Base-by-base conservation (phyloP, 2,888 invertebrate species). In the Amaurobius ferox region DNA sequence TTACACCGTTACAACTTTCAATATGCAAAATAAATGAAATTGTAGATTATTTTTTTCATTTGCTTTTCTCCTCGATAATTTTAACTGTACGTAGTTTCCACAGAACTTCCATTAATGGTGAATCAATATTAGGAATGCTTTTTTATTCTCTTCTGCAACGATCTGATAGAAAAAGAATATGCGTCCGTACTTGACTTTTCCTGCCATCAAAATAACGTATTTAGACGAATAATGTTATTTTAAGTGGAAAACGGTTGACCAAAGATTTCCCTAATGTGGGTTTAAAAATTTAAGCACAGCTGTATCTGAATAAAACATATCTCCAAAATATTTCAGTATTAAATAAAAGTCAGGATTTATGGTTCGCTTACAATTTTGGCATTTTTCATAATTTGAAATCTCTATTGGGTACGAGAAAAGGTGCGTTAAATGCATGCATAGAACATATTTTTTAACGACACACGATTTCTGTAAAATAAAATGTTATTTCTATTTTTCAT, bases 161-260 rank as follows among this genome's bases (percentile, higher is more conserved):
- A 44, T 44, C 44, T 44, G 44, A 44, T 44, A 44, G 44, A 44
- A 44, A 44, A 44, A 7, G 11, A 44, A 44, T 44, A 44, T 16
- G 13, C 44, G 2, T 55, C 16, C 55, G 55, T 5, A 23, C 55
- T 55, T 55, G 55, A 23, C 55, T 55, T 55, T 55, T 23, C 0
- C 23, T 55, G 6, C 5, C 1, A 55, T 23, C 23, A 55, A 55
- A 55, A 55, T 55, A 55, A 55, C 23, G 23, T 55, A 23, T 55
- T 3, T 16, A 55, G 55, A 1, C 55, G 23, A 55, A 23, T 55
- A 55, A 55, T 23, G 55, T 23, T 23, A 55, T 55, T 55, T 55
- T 55, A n/a, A 55, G 55, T 55, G 5, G 23, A 55, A 55, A 55
- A 55, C 55, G 23, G 55, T 55, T 55, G 55, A 55, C 55, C 55